Percentiles rank a stretch among this genome's conserved stretches.
phyloP scores from a whole-genome alignment of 2,113 vertebrate species.

The Hippoglossus stenolepis region DNA sequence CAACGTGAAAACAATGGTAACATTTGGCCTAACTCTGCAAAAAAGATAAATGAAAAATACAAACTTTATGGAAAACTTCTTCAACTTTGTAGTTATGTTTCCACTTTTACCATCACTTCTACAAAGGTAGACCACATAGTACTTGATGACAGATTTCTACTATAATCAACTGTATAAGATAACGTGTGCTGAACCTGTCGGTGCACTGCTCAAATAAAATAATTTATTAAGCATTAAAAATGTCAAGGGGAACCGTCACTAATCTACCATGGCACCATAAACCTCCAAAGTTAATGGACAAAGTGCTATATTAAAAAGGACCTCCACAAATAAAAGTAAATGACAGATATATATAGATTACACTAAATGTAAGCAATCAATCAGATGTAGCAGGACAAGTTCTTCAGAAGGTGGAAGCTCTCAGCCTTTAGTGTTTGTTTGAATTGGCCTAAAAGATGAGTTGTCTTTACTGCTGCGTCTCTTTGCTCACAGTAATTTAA shows the following conservation, averaged over 20 bases:
- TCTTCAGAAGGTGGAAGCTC: constrained; percentile 22
- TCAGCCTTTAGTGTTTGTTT: constrained; percentile 42
- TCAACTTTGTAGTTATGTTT: neutral
- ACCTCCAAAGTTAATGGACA: neutral
- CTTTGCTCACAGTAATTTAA: constrained; percentile 50
- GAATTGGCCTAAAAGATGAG: constrained; percentile 40
- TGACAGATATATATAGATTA: neutral
- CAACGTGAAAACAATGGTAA: neutral
- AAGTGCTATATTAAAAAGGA: neutral
- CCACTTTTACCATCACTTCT: neutral
- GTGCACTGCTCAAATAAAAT: neutral
- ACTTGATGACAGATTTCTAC: too few species aligned
- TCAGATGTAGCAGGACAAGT: constrained; percentile 9
- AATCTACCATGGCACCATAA: neutral
- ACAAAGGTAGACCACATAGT: neutral
- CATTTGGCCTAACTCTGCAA: neutral
- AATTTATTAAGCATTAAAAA: neutral
- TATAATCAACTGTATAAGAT: too few species aligned
- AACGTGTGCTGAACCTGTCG: neutral
- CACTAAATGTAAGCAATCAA: constrained; percentile 8
- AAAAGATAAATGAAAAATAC: neutral
- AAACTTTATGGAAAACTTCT: neutral
- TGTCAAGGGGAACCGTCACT: neutral
- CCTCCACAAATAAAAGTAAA: constrained; percentile 21
- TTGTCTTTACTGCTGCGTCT: constrained; percentile 15